Conservation (phyloP, 2,797 vertebrate species). For the Cercopithecus diana region DNA sequence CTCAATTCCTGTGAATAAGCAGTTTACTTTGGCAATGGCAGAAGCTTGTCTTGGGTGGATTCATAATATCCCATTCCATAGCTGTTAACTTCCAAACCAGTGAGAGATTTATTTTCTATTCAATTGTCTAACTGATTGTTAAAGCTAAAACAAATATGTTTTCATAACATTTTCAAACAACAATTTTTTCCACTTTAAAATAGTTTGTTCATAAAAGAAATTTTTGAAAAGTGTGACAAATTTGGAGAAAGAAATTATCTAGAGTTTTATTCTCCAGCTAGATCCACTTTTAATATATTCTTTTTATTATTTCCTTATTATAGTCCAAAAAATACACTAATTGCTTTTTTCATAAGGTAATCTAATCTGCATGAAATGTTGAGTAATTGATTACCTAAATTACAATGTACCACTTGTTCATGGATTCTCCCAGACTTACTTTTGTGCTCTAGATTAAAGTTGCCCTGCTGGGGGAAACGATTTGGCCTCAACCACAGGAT, state of each 20-base stretch:
- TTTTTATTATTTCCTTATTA: background rate
- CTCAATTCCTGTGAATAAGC: conserved; percentile 43
- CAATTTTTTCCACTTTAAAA: background rate
- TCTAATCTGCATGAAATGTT: conserved; percentile 26
- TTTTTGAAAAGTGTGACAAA: conserved; percentile 9
- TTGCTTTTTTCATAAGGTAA: background rate
- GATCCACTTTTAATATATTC: background rate
- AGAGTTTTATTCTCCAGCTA: background rate
- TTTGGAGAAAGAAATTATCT: conserved; percentile 13
- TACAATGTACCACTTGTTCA: background rate
- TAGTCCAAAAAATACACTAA: background rate
- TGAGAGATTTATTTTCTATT: conserved; percentile 8
- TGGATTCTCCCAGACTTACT: conserved; percentile 38
- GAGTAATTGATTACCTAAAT: background rate
- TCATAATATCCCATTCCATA: background rate
- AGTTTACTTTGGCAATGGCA: conserved; percentile 17
- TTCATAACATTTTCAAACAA: background rate
- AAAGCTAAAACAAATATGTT: background rate
- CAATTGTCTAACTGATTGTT: background rate
- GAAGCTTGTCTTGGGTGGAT: background rate
- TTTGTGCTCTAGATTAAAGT: background rate
- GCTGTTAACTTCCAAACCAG: background rate
- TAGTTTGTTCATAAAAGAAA: background rate
- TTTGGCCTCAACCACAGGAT: background rate
- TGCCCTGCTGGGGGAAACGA: background rate